Evolutionary conservation across 2,797 vertebrate species (phyloP), one percentile per base, ranked within the genome.

Genomic region (Cossypha heuglini): DNA sequence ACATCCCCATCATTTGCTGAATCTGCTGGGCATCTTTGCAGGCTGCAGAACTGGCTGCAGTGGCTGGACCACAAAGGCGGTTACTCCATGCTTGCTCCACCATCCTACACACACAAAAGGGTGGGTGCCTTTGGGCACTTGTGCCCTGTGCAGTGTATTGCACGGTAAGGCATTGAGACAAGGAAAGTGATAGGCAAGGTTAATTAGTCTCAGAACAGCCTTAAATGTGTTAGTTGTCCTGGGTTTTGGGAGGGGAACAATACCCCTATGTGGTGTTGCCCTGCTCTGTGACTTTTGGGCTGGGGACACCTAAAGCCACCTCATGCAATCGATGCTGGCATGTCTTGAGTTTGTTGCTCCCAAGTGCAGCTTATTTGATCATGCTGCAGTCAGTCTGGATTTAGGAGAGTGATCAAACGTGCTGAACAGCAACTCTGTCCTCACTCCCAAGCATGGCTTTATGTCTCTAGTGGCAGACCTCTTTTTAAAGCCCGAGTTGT

Each of bases 301-400:
- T 62, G 71, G 33, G 45, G 37, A 46, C 48, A 48, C 54, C 54
- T 58, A 0, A 78, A 58, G 63, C 76, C 69, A 37, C 46, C 58
- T 62, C 2, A 0, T 0, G 1, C 15, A 2, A 8, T 33, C 28
- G 11, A 0, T 0, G 1, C 8, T 67, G 64, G 18, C 16, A 1
- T 7, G n/a, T 31, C 45, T 43, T 51, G 48, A 59, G 48, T 83
- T 63, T 45, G 45, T 29, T 57, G 33, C 46, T 73, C 52, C 42
- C 22, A 28, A 64, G 38, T 21, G 18, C 18, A 31, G 31, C 35
- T 83, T 17, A 24, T 62, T 37, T 73, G 67, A 25, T 42, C 8
- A 0, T 13, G 16, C 29, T 90, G 31, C 37, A 63, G 31, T 28
- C 43, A 28, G 42, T 64, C 55, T 83, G 6, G 16, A 18, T 83